Conservation (phyloP, 2,888 invertebrate species). For the Lingula anatina region DNA sequence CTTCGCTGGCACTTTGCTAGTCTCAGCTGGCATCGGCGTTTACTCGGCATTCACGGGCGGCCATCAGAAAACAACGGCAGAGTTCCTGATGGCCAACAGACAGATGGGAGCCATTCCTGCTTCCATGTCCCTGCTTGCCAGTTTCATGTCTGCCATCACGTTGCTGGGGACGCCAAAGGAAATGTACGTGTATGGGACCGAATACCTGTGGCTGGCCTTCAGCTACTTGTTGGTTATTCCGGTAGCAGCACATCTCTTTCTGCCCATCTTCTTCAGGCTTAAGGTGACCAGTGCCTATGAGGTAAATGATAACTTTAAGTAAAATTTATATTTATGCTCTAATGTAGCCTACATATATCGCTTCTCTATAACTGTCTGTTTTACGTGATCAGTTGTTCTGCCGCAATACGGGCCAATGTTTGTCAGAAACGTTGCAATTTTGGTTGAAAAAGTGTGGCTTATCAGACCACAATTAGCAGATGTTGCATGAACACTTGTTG, state of each 20-base stretch:
- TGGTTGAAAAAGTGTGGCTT: no score
- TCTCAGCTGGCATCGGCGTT: constrained; percentile 32
- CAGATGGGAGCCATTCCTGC: constrained; percentile 27
- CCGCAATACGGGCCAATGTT: no score
- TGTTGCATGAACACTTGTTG: no score
- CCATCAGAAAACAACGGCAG: constrained; percentile 22
- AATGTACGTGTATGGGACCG: constrained; percentile 25
- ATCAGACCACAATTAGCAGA: background rate
- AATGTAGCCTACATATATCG: no score
- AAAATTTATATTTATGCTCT: background rate
- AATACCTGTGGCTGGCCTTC: constrained; percentile 29
- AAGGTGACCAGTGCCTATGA: constrained; percentile 35
- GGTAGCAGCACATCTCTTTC: constrained; percentile 30
- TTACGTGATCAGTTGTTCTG: no score
- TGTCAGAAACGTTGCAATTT: no score
- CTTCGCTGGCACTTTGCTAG: constrained; percentile 22
- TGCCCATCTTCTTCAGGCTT: constrained; percentile 29
- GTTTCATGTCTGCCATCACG: no score
- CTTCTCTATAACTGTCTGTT: background rate
- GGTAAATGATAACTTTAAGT: no score
- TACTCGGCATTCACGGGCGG: constrained; percentile 27
- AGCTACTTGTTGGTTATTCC: no score
- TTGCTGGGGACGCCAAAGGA: constrained; percentile 29
- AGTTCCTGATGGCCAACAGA: no score
- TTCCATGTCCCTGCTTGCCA: constrained; percentile 28